These are phyloP conservation scores for Mandrillus leucophaeus DNA, from an alignment of 2,113 vertebrate species.

Conservation along the genomic window DNA sequence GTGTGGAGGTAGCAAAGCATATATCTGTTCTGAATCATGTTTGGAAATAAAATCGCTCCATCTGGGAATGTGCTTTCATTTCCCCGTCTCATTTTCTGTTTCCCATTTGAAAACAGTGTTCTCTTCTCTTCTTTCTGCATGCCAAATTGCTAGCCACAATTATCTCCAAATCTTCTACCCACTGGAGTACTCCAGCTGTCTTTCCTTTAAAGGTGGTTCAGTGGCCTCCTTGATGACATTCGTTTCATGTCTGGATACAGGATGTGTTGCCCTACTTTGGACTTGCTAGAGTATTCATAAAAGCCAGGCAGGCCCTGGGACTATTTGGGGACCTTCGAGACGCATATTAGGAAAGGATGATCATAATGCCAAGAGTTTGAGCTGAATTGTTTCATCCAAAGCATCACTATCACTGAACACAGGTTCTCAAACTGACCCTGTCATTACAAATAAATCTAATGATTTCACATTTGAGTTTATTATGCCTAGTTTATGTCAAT, in stretches of 20 bases:
- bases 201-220: background rate
- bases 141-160: background rate
- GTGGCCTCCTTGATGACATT: background rate
- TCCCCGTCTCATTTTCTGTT: background rate
- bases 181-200: background rate
- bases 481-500: background rate
- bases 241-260: background rate
- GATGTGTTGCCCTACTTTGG: background rate
- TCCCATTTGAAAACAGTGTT: background rate
- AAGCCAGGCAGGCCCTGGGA: background rate
- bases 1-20: conserved; percentile 50
- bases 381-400: background rate
- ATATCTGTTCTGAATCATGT: conserved; percentile 32
- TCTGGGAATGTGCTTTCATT: background rate
- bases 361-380: background rate
- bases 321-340: background rate
- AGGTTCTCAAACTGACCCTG: background rate
- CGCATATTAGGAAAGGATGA: background rate
- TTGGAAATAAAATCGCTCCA: conserved; percentile 70
- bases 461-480: background rate
- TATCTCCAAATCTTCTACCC: background rate
- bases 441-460: background rate
- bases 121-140: background rate
- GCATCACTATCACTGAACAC: background rate
- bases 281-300: background rate